Base-by-base conservation (phyloP, 1,140 invertebrate genomes). In the Metaphire vulgaris region DNA sequence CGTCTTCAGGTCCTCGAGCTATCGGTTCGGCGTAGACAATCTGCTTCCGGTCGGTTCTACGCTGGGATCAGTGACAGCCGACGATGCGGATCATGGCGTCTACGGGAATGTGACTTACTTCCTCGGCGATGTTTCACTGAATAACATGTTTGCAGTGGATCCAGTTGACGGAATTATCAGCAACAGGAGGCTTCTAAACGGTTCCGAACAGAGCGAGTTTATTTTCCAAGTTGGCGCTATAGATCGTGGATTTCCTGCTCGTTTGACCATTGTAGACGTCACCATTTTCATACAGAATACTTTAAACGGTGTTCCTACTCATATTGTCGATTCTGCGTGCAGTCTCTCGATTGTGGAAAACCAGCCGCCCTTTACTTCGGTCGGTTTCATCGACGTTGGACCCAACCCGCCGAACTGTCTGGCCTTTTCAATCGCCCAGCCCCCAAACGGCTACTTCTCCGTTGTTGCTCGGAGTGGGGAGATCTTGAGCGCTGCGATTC, bases 91-190 rank as follows among this genome's bases (percentile, higher is more conserved):
- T 82, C 95, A 93, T 1, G 93, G 94, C 29, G 97, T 96, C 87
- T 97, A 97, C 86, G 95, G 93, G 1, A 88, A 93, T 31, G 88
- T 98, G 79, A 96, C 92, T 21, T 98, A 97, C 85, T 89, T 90
- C 66, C 88, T 96, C n/a, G 80, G 89, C 73, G 76, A 56, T 21
- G 41, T 56, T 21, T 56, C 80, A 26, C 78, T 77, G 41, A 80
- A 74, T 31, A 76, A 80, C n/a, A 87, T 90, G 29, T 96, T 97
- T 87, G 92, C 92, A 64, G 92, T 97, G 65, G 94, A 92, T 81
- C 91, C 94, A 0, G 92, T 92, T 83, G 92, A 90, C 69, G 95
- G 95, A 21, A 92, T 91, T 89, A 88, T 98, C 30, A 95, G 93
- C 82, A 86, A 97, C 29, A 86, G 86, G 79, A 83, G 80, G 64